Conservation (phyloP, 1,140 invertebrate genomes). For the Drosophila micromelanica region DNA sequence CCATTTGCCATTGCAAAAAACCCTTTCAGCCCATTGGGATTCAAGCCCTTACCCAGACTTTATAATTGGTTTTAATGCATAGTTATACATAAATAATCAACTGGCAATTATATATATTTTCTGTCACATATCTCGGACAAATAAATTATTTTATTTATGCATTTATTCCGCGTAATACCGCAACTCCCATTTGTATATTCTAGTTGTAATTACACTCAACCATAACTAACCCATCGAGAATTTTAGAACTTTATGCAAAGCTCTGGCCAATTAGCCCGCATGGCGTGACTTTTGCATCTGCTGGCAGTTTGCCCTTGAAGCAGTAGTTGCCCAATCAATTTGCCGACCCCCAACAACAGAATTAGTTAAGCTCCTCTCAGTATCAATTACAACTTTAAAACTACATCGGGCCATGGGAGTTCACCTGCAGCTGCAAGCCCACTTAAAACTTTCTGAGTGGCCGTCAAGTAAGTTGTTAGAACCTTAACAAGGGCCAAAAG, state of each 20-base stretch:
- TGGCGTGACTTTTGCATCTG: slow-evolving; percentile 16
- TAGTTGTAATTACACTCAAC: background rate
- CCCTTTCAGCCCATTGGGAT: background rate
- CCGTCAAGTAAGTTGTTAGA: background rate
- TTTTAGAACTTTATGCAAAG: background rate
- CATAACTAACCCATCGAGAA: background rate
- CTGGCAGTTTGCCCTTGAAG: slow-evolving; percentile 11
- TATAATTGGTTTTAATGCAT: background rate
- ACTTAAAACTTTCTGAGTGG: slow-evolving; percentile 13
- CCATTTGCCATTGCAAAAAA: too few species aligned
- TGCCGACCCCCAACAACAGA: slow-evolving; percentile 21
- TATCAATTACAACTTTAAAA: slow-evolving; percentile 40
- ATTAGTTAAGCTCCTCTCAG: slow-evolving; percentile 25
- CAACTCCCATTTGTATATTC: background rate
- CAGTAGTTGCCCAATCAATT: slow-evolving; percentile 29
- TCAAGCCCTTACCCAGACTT: background rate
- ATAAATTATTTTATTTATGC: background rate
- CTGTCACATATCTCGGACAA: background rate
- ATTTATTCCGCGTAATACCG: background rate
- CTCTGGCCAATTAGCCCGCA: slow-evolving; percentile 22
- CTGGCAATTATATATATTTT: too few species aligned
- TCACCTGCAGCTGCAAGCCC: slow-evolving; percentile 1
- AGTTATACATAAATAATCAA: background rate
- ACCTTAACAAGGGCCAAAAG: slow-evolving; percentile 1
- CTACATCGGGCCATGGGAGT: slow-evolving; percentile 1